Percentiles rank a stretch among this genome's conserved stretches.
Conservation (phyloP, 53 echinoderm and acorn worm species). For the Henricia sp. region DNA sequence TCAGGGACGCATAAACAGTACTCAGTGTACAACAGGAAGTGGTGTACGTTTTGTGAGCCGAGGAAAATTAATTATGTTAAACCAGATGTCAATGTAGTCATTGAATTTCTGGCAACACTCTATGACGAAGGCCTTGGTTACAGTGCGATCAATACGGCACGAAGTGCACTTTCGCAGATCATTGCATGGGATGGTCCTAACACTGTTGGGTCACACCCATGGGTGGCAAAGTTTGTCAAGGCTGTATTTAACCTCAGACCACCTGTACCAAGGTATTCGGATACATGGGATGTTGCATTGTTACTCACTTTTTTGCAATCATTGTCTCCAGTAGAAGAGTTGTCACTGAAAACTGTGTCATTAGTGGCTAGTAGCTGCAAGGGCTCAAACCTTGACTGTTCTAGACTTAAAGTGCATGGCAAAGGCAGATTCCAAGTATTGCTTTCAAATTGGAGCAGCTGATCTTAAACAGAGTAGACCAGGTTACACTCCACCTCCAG, state of each 20-base stretch:
- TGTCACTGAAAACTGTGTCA: neutral
- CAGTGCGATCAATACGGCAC: neutral
- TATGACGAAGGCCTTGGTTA: neutral
- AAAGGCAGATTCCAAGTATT: neutral
- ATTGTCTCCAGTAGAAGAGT: neutral
- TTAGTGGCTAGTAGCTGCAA: neutral
- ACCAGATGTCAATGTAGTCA: constrained; percentile 1
- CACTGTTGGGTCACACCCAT: constrained; percentile 5
- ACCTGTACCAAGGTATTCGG: neutral
- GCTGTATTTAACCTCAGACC: constrained; percentile 14
- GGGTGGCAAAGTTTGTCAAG: neutral
- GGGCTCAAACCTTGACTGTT: constrained; percentile 26
- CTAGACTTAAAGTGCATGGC: constrained; percentile 32
- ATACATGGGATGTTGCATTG: constrained; percentile 2
- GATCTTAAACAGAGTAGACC: constrained; percentile 39
- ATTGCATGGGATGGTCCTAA: neutral
- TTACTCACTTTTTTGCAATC: neutral
- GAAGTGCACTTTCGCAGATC: neutral
- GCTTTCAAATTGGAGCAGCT: neutral
- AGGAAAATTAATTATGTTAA: constrained; percentile 1
- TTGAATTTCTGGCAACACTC: constrained; percentile 7
- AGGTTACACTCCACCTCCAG: constrained; percentile 26
- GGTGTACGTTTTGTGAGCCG: neutral
- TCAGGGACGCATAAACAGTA: neutral
- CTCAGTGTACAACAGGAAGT: neutral